These are phyloP conservation scores for Platysteira castanea DNA, from an alignment of 2,113 vertebrate genomes.

Conservation along the genomic window DNA sequence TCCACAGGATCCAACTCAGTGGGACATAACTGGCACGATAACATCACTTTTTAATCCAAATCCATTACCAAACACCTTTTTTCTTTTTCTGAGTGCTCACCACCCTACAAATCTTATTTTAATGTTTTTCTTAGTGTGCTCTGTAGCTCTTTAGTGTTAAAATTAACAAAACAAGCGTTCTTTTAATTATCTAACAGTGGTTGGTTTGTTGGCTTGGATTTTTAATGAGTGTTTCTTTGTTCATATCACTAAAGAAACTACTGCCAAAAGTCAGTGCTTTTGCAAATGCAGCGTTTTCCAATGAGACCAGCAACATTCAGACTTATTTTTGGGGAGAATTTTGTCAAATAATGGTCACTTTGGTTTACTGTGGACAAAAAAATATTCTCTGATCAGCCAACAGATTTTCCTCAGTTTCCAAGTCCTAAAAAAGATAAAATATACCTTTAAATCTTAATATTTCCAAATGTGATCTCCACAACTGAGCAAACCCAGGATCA, in stretches of 20 bases:
- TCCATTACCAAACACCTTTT: neutral
- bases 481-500: neutral
- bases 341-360: neutral
- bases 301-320: neutral
- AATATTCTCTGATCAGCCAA: neutral
- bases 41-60: neutral
- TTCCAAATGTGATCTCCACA: neutral
- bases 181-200: neutral
- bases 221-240: neutral
- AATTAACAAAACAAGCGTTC: neutral
- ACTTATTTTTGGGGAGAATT: neutral
- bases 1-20: neutral
- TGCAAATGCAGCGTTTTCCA: neutral
- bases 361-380: neutral
- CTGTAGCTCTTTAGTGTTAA: neutral
- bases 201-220: neutral
- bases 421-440: neutral
- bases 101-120: neutral
- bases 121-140: neutral
- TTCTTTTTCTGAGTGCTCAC: neutral
- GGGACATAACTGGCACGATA: neutral
- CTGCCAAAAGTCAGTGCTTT: neutral
- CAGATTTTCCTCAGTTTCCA: neutral
- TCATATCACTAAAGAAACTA: neutral
- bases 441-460: neutral